phyloP scores from a whole-genome alignment of 2,888 invertebrate species.

The Abrostola tripartita region DNA sequence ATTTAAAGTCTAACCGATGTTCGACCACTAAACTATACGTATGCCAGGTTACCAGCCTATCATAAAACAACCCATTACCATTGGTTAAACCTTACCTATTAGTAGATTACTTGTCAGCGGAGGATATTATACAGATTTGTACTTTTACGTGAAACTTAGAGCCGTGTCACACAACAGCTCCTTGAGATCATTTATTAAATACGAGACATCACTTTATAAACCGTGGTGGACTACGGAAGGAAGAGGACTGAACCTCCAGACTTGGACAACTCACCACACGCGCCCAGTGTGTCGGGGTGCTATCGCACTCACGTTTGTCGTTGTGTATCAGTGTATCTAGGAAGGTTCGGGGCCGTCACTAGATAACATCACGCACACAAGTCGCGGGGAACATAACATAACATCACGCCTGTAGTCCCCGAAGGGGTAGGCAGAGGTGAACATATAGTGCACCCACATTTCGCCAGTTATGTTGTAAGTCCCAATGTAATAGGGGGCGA shows the following conservation, averaged over 20 bases:
- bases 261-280: background rate
- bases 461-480: no score
- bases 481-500: no score
- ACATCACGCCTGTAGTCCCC: no score
- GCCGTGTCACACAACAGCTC: slow-evolving; percentile 38
- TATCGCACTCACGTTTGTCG: no score
- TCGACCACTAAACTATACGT: slow-evolving; percentile 2
- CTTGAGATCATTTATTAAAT: slow-evolving; percentile 45
- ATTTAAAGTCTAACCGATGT: slow-evolving; percentile 10
- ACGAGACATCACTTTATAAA: background rate
- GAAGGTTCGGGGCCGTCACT: background rate
- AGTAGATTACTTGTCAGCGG: slow-evolving; percentile 4
- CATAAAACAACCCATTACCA: slow-evolving; percentile 9
- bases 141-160: slow-evolving; percentile 41
- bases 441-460: no score
- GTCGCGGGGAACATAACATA: no score
- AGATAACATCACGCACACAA: background rate
- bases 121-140: slow-evolving; percentile 40
- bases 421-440: no score
- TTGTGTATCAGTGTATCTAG: no score
- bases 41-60: slow-evolving; percentile 4
- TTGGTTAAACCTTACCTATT: slow-evolving; percentile 16
- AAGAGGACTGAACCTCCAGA: no score
- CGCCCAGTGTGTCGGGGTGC: no score
- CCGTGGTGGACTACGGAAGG: background rate